phyloP scores from a whole-genome alignment of 2,113 vertebrate genomes.

The Blennius ocellaris region DNA sequence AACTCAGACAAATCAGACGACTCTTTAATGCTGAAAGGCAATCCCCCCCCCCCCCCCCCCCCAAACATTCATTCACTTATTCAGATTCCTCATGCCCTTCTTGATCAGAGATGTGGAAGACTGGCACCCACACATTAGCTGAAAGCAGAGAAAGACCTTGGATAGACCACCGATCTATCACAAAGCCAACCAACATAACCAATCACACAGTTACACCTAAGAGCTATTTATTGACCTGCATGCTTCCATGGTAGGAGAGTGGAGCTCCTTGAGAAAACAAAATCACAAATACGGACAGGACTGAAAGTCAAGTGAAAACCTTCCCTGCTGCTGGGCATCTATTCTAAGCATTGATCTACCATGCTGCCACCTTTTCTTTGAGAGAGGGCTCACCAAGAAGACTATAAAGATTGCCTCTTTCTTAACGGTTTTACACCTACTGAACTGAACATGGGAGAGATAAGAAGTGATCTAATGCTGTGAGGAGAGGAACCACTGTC shows the following conservation, averaged over 20 bases:
- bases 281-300: constrained; percentile 11
- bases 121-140: neutral
- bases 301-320: constrained; percentile 24
- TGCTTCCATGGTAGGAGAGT: constrained; percentile 10
- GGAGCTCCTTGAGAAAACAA: neutral
- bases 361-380: constrained; percentile 23
- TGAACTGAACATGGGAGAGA: constrained; percentile 6
- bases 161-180: constrained; percentile 29
- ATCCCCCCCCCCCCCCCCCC: constrained; percentile 12
- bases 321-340: constrained; percentile 32
- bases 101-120: constrained; percentile 13
- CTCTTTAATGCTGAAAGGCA: constrained; percentile 10
- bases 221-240: constrained; percentile 41
- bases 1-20: constrained; percentile 4
- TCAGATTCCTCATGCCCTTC: neutral
- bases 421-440: constrained; percentile 5
- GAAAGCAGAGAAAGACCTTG: constrained; percentile 2
- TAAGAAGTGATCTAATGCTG: constrained; percentile 7
- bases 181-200: constrained; percentile 34
- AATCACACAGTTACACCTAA: constrained; percentile 36
- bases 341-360: constrained; percentile 32
- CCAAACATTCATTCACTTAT: constrained; percentile 8
- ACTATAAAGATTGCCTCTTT: constrained; percentile 22
- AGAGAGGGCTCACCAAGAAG: constrained; percentile 12
- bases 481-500: neutral